A percentile compares a stretch with the other conserved stretches of the same genome.
Evolutionary conservation across 1,140 invertebrate genomes (phyloP).

Genomic region (Ladona fulva): DNA sequence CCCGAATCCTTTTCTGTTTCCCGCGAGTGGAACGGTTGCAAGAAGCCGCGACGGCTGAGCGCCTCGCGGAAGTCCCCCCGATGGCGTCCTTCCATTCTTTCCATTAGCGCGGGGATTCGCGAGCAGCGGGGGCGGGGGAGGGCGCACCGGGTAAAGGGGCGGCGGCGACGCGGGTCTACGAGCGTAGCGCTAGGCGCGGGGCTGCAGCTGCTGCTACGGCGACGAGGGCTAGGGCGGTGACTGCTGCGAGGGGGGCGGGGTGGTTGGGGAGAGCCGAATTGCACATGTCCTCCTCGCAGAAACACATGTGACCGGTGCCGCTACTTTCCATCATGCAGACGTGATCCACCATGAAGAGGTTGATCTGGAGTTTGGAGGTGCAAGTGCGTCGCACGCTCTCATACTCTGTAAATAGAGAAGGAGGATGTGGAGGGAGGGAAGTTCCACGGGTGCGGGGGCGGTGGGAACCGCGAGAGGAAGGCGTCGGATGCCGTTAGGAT

Average conservation of each 20-base stretch:
- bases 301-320: slow-evolving; percentile 94
- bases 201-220: background rate
- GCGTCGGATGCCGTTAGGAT: too few species aligned
- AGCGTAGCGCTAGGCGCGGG: background rate
- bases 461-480: background rate
- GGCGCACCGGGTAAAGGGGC: too few species aligned
- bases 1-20: too few species aligned
- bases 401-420: slow-evolving; percentile 56
- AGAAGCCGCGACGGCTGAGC: too few species aligned
- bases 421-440: background rate
- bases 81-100: background rate
- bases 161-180: too few species aligned
- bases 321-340: slow-evolving; percentile 97
- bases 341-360: slow-evolving; percentile 95
- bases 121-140: background rate
- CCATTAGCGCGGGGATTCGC: background rate
- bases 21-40: too few species aligned
- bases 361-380: slow-evolving; percentile 86
- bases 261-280: slow-evolving; percentile 46
- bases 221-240: background rate
- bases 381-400: slow-evolving; percentile 82
- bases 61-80: too few species aligned
- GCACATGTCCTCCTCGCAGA: slow-evolving; percentile 94
- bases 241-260: background rate
- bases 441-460: background rate